Percentiles rank a stretch among this genome's conserved stretches.
phyloP scores from a whole-genome alignment of 2,888 invertebrate genomes.

The Limenitis camilla region DNA sequence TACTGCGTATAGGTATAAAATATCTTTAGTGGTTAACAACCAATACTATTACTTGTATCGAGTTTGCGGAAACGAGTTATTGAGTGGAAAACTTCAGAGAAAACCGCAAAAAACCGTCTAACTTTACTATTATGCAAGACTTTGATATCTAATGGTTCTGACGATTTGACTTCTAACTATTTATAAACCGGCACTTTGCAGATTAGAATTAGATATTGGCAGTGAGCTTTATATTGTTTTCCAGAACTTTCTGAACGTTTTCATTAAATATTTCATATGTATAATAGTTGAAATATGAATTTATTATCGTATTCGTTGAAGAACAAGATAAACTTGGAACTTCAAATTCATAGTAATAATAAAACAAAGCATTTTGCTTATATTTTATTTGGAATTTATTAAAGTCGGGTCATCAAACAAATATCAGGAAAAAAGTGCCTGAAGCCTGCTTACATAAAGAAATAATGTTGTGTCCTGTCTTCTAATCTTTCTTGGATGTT shows the following conservation, averaged over 20 bases:
- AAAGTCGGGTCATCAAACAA: too few relatives aligned
- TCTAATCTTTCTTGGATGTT: too few relatives aligned
- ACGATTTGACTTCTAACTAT: conserved; percentile 8
- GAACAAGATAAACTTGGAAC: too few relatives aligned
- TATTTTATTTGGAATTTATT: too few relatives aligned
- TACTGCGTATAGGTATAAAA: too few relatives aligned
- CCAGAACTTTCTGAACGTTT: conserved; percentile 13
- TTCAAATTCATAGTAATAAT: too few relatives aligned
- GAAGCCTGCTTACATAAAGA: too few relatives aligned
- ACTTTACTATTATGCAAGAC: conserved; percentile 3
- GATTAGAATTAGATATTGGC: conserved; percentile 21
- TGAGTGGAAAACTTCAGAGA: not conserved
- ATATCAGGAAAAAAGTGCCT: too few relatives aligned
- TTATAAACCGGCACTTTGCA: conserved; percentile 13
- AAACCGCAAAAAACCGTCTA: not conserved
- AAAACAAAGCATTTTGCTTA: too few relatives aligned
- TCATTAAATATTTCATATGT: conserved; percentile 6
- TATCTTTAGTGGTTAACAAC: not conserved
- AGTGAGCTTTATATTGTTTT: conserved; percentile 15
- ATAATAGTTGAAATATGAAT: not conserved
- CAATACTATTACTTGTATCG: not conserved
- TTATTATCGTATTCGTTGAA: too few relatives aligned
- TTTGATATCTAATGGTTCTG: not conserved
- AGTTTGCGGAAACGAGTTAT: conserved; percentile 1
- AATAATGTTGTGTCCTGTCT: too few relatives aligned